Evolutionary conservation across 2,797 vertebrate genomes (phyloP).

Genomic region (Sebastes paucispinis): DNA sequence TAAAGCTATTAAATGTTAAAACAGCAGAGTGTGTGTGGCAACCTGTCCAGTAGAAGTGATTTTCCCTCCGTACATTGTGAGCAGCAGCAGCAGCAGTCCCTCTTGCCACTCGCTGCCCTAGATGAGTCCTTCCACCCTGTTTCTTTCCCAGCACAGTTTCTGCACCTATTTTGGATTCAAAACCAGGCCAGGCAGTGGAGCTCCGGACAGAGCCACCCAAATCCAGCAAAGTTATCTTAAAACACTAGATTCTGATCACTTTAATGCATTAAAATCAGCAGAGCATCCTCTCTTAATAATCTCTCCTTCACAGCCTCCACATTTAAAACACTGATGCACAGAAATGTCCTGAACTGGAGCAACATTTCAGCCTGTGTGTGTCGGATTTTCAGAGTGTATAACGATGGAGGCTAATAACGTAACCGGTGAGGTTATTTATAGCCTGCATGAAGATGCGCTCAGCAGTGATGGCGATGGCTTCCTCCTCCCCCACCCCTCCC

Average conservation of each 20-base stretch:
- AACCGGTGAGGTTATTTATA: conserved; percentile 72
- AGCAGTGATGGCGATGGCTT: conserved; percentile 63
- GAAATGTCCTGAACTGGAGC: neutral
- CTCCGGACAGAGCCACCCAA: conserved; percentile 28
- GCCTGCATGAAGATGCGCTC: conserved; percentile 59
- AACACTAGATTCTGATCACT: neutral
- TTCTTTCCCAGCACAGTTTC: conserved; percentile 69
- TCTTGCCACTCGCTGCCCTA: conserved; percentile 57
- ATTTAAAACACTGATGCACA: neutral
- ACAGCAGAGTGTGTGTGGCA: neutral
- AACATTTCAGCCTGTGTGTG: neutral
- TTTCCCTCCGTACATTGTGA: neutral
- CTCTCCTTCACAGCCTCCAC: neutral
- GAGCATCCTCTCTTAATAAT: neutral
- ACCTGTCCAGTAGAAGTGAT: neutral
- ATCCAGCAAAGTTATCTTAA: neutral
- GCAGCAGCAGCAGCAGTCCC: neutral
- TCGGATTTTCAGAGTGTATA: conserved; percentile 4
- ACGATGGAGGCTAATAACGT: conserved; percentile 49
- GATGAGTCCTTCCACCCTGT: conserved; percentile 60
- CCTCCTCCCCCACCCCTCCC: conserved; percentile 31
- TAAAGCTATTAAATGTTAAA: no score
- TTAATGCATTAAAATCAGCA: neutral
- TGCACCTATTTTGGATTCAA: conserved; percentile 73
- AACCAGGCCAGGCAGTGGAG: conserved; percentile 70